These are phyloP conservation scores for Drosophila yooni DNA, from an alignment of 2,888 invertebrate species.

Conservation along the genomic window DNA sequence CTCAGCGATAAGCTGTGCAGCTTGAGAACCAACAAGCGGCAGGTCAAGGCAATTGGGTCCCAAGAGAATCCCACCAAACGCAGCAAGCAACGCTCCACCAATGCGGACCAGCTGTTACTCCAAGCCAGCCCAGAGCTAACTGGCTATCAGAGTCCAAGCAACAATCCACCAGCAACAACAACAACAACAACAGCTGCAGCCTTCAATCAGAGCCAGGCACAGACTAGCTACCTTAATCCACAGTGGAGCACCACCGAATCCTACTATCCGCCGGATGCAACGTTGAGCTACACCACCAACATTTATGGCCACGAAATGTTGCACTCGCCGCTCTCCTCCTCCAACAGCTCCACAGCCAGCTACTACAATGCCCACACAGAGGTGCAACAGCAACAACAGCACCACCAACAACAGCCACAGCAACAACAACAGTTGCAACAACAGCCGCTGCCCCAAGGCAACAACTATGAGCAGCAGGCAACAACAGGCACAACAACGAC, in stretches of 20 bases:
- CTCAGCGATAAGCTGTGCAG: constrained; percentile 88
- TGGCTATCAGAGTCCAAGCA: background rate
- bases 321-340: constrained; percentile 70
- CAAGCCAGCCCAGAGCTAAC: constrained; percentile 14
- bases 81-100: constrained; percentile 40
- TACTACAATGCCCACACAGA: constrained; percentile 41
- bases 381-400: constrained; percentile 40
- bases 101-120: background rate
- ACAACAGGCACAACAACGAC: constrained; percentile 6
- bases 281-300: constrained; percentile 17
- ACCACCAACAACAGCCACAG: constrained; percentile 38
- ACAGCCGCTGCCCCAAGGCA: constrained; percentile 5
- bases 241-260: constrained; percentile 54
- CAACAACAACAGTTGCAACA: constrained; percentile 28
- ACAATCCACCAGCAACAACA: constrained; percentile 2
- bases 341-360: constrained; percentile 61
- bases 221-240: constrained; percentile 30
- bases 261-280: constrained; percentile 40
- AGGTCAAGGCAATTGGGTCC: constrained; percentile 37
- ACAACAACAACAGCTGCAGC: constrained; percentile 1
- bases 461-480: constrained; percentile 32
- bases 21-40: constrained; percentile 71
- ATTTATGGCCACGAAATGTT: constrained; percentile 62
- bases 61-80: constrained; percentile 40
- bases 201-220: constrained; percentile 20